phyloP scores from a whole-genome alignment of 2,797 vertebrate species.

The Anguilla pacifica region DNA sequence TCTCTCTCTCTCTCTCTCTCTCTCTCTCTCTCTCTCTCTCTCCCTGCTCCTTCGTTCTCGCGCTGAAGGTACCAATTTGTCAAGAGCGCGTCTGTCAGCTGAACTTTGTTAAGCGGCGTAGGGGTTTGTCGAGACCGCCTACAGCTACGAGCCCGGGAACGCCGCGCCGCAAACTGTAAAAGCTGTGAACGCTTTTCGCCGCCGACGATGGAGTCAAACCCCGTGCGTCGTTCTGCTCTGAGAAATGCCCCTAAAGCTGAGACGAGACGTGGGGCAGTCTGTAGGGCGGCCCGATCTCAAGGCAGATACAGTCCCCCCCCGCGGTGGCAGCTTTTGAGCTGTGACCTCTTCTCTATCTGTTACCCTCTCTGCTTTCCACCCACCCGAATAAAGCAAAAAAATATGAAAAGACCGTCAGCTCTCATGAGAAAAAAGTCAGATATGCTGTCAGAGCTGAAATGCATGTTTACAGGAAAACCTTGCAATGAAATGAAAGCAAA shows the following conservation, averaged over 20 bases:
- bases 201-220: neutral
- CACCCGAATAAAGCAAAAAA: neutral
- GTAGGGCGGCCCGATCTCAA: neutral
- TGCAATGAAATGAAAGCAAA: neutral
- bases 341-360: neutral
- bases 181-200: neutral
- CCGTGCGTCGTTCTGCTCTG: neutral
- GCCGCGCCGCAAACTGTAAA: neutral
- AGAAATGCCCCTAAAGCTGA: neutral
- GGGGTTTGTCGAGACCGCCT: neutral
- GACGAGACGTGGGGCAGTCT: neutral
- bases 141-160: neutral
- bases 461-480: neutral
- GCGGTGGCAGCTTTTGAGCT: neutral
- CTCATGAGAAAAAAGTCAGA: no score
- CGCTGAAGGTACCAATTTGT: slow-evolving; percentile 3
- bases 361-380: neutral
- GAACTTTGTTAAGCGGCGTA: neutral
- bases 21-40: neutral
- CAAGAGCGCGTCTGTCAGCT: neutral
- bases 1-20: neutral
- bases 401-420: no score
- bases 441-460: no score
- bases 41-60: neutral
- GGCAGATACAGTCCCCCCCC: neutral